Evolutionary conservation across 2,113 vertebrate genomes (phyloP).

Genomic region (Dasyprocta punctata): DNA sequence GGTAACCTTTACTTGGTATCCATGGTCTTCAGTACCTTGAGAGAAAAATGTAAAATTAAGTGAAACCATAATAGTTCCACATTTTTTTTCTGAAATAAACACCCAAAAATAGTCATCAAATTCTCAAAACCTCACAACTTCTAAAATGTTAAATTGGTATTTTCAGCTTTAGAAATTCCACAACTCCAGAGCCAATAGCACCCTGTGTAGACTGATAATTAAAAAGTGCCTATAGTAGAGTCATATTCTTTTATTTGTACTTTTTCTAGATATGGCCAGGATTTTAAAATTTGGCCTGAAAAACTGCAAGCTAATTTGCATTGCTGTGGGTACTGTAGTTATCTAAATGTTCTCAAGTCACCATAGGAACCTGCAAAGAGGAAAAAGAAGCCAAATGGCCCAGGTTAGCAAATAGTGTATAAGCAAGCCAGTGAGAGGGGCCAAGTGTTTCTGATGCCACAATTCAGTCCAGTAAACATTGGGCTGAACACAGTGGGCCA

Average conservation of each 20-base stretch:
- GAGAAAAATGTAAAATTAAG: slow-evolving; percentile 27
- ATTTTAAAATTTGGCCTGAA: background rate
- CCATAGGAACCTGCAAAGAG: background rate
- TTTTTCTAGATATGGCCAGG: background rate
- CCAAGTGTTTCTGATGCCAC: background rate
- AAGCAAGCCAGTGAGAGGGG: background rate
- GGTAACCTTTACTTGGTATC: background rate
- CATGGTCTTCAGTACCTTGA: background rate
- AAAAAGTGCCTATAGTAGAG: background rate
- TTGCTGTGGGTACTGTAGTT: background rate
- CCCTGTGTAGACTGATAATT: background rate
- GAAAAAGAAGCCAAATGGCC: background rate
- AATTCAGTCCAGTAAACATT: background rate
- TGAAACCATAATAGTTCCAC: background rate
- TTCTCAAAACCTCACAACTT: background rate
- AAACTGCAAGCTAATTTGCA: background rate
- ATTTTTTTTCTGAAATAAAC: background rate
- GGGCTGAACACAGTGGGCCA: background rate
- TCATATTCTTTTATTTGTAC: background rate
- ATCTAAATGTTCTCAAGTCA: background rate
- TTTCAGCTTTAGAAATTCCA: slow-evolving; percentile 12
- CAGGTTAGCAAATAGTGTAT: background rate
- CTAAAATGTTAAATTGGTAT: background rate
- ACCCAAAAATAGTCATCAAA: background rate
- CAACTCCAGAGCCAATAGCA: background rate